These are phyloP conservation scores for Balanococcus diminutus DNA, from an alignment of 2,888 invertebrate genomes.

Conservation along the genomic window DNA sequence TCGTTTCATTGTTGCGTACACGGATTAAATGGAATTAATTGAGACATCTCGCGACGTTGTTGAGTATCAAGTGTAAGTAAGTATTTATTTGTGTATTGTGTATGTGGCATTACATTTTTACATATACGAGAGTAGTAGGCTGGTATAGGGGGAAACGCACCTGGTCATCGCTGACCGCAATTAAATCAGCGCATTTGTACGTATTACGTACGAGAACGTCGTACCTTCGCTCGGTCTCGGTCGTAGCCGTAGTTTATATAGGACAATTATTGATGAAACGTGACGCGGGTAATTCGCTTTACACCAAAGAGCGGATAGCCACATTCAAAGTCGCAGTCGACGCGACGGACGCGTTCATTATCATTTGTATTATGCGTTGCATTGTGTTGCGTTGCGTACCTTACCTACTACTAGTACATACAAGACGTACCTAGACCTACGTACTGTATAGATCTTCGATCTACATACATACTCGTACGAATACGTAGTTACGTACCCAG, in stretches of 20 bases:
- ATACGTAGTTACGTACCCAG: too few species aligned
- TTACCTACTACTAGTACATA: too few species aligned
- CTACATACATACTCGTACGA: neutral
- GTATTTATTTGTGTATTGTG: neutral
- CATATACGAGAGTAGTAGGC: too few species aligned
- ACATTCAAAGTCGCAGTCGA: neutral
- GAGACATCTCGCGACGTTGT: neutral
- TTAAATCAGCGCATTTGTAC: neutral
- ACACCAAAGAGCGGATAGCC: neutral
- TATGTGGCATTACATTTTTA: too few species aligned
- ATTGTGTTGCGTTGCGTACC: neutral
- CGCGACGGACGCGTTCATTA: neutral
- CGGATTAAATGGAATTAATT: neutral
- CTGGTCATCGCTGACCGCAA: neutral
- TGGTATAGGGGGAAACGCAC: neutral
- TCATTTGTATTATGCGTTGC: neutral
- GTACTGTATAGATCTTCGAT: too few species aligned
- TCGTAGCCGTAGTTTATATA: neutral
- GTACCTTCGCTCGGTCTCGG: neutral
- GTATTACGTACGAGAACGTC: neutral
- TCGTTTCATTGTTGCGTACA: too few species aligned
- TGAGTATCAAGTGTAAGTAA: too few species aligned
- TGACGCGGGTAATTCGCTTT: constrained; percentile 33
- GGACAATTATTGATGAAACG: constrained; percentile 43
- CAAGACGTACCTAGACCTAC: too few species aligned